A percentile compares a stretch with the other conserved stretches of the same genome.
phyloP scores from a whole-genome alignment of 2,888 invertebrate genomes.

The Macaria liturata region DNA sequence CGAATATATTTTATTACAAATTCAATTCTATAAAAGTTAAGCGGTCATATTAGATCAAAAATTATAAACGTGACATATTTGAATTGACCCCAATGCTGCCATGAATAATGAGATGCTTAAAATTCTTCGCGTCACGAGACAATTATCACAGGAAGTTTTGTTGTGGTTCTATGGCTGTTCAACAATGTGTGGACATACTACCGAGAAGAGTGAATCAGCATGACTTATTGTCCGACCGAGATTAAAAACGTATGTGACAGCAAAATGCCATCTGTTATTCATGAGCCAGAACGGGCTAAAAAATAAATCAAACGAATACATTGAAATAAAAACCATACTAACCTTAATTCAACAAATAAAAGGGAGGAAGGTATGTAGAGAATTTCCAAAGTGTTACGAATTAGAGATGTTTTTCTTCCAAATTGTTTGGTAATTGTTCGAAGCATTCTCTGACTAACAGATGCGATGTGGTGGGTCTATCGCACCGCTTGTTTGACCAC shows the following conservation, averaged over 20 bases:
- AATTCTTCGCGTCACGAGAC: slow-evolving; percentile 18
- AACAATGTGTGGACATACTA: slow-evolving; percentile 24
- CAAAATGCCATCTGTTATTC: slow-evolving; percentile 20
- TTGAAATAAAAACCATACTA: too few species aligned
- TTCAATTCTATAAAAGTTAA: too few species aligned
- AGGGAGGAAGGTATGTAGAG: too few species aligned
- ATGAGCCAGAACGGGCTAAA: slow-evolving; percentile 6
- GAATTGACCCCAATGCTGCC: neutral
- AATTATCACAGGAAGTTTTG: slow-evolving; percentile 22
- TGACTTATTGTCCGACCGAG: slow-evolving; percentile 29
- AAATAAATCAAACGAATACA: too few species aligned
- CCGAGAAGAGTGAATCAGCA: slow-evolving; percentile 30
- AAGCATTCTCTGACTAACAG: slow-evolving; percentile 12
- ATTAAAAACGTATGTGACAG: slow-evolving; percentile 26
- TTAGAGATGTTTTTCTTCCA: too few species aligned
- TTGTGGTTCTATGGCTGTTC: slow-evolving; percentile 4
- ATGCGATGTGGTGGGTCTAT: slow-evolving; percentile 32
- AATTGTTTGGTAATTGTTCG: neutral
- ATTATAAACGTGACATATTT: too few species aligned
- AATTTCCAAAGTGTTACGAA: too few species aligned
- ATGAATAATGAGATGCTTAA: slow-evolving; percentile 2
- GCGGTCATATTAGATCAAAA: too few species aligned
- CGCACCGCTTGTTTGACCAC: slow-evolving; percentile 36
- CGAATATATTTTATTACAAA: too few species aligned
- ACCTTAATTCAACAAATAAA: too few species aligned